Evolutionary conservation across 2,888 invertebrate genomes (phyloP), one percentile per base, ranked within the genome.

Genomic region (Zeuzera pyrina): DNA sequence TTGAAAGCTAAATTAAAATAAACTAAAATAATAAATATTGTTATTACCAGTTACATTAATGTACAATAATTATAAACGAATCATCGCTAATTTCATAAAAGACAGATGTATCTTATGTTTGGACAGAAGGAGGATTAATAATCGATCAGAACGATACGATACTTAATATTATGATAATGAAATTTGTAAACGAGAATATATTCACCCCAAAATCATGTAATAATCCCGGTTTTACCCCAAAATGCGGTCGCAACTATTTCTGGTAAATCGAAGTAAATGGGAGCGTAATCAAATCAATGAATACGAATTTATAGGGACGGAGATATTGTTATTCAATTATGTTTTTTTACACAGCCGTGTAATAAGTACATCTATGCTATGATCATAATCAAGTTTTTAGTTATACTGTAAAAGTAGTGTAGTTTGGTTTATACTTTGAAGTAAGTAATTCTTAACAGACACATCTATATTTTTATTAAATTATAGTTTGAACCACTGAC

Each of bases 181-280:
- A 66, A 70, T 71, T 65, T 61, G 42, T 38, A 30, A 44, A 35
- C 35, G 42, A 52, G 31, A 52, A 59, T 62, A 64, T 72, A 66
- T 68, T 63, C 69, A 70, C 72, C 60, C 60, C 42, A 42, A 45
- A 38, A 44, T 47, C 39, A 45, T 35, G 36, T 43, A 41, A 51
- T 59, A 69, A 72, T 69, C 65, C 56, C 36, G 56, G 50, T 58
- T 65, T 64, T 47, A 40, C 62, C 62, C 62, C 61, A 51, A 67
- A 76, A 67, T 60, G 57, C 46, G 65, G 68, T 65, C 58, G 56
- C 57, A 65, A 69, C 71, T 71, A 68, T 71, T 72, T 63, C 57
- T 52, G 57, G 59, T 61, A 68, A 72, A 76, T 68, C 64, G 65
- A 50, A 60, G 67, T 63, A 59, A 63, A 60, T 72, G 72, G 77